Percentiles rank a stretch among this genome's conserved stretches.
These are phyloP conservation scores for Drosophila albomicans DNA, from an alignment of 1,140 invertebrate genomes.

Conservation along the genomic window DNA sequence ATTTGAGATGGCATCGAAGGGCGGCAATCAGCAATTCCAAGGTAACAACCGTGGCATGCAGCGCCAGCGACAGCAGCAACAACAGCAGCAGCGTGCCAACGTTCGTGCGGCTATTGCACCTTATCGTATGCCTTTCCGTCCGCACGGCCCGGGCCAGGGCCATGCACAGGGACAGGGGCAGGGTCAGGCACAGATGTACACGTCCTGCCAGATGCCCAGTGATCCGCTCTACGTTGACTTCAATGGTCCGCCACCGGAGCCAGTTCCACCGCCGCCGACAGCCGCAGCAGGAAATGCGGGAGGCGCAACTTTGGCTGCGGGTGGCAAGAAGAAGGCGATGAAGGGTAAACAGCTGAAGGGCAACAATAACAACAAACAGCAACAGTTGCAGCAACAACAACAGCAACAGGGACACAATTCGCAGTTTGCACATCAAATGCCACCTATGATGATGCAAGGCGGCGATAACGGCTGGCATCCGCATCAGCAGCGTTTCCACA, in stretches of 20 bases:
- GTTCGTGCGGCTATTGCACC: conserved; percentile 62
- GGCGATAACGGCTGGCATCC: conserved; percentile 46
- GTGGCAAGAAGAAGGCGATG: conserved; percentile 61
- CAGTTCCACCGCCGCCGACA: not conserved
- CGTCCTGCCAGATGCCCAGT: conserved; percentile 80
- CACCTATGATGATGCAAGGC: conserved; percentile 17
- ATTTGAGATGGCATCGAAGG: conserved; percentile 56
- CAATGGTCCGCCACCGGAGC: conserved; percentile 61
- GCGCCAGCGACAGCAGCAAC: conserved; percentile 32
- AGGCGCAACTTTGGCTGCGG: conserved; percentile 6
- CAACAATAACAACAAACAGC: conserved; percentile 53
- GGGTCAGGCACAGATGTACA: conserved; percentile 46
- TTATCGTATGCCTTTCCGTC: conserved; percentile 66
- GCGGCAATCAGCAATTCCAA: conserved; percentile 47
- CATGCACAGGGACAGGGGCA: conserved; percentile 21
- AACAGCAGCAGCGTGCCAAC: conserved; percentile 42
- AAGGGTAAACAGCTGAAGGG: conserved; percentile 56
- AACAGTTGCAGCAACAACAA: conserved; percentile 46
- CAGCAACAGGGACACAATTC: conserved; percentile 42
- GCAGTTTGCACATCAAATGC: conserved; percentile 43
- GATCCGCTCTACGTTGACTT: conserved; percentile 84
- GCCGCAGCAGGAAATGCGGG: conserved; percentile 8
- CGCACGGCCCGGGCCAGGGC: conserved; percentile 17
- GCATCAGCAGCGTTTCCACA: conserved; percentile 44
- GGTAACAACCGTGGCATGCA: conserved; percentile 54